These are phyloP conservation scores for Lutjanus campechanus DNA, from an alignment of 2,797 vertebrate genomes.

Conservation along the genomic window DNA sequence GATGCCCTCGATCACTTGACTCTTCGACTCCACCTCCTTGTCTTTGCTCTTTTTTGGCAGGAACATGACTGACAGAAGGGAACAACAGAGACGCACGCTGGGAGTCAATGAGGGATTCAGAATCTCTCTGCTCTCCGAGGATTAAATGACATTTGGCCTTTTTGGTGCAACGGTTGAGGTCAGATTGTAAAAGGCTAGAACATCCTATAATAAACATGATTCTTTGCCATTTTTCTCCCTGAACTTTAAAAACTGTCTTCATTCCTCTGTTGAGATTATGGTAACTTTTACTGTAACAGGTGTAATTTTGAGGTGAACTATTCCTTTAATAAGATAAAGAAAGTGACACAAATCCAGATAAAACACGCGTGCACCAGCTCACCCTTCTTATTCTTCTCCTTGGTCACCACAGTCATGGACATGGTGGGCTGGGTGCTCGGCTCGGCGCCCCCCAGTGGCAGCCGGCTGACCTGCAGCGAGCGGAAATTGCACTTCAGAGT, in stretches of 20 bases:
- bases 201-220: background rate
- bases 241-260: too few relatives aligned
- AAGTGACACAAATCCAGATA: background rate
- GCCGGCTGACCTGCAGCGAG: constrained; percentile 98
- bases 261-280: too few relatives aligned
- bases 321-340: background rate
- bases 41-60: constrained; percentile 98
- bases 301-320: too few relatives aligned
- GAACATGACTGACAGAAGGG: constrained; percentile 93
- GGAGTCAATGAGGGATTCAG: constrained; percentile 30
- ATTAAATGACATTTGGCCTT: constrained; percentile 21
- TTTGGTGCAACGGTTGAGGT: background rate
- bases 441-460: constrained; percentile 90
- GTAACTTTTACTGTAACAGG: too few relatives aligned
- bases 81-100: constrained; percentile 47
- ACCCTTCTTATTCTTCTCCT: constrained; percentile 99
- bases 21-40: constrained; percentile 96
- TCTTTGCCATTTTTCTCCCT: background rate
- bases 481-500: constrained; percentile 99
- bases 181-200: background rate
- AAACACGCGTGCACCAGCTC: background rate
- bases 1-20: constrained; percentile 98
- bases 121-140: background rate
- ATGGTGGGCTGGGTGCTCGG: constrained; percentile 89
- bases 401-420: constrained; percentile 98